phyloP scores from a whole-genome alignment of 1,140 invertebrate genomes.

The Lepidurus packardi region DNA sequence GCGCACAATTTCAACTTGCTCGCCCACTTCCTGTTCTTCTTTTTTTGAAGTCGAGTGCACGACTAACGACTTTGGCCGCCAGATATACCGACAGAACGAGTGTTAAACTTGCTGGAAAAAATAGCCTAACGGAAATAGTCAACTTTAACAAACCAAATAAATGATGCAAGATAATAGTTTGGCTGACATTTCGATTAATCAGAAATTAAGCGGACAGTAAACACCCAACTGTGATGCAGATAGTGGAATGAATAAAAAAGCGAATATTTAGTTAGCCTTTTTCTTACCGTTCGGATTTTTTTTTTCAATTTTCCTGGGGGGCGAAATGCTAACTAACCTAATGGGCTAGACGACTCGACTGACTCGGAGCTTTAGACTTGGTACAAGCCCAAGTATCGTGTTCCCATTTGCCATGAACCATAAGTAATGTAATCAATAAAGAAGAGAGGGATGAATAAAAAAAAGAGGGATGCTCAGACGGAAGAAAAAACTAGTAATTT shows the following conservation, averaged over 20 bases:
- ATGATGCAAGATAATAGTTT: neutral
- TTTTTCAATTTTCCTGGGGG: neutral
- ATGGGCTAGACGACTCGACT: slow-evolving; percentile 14
- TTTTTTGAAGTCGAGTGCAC: neutral
- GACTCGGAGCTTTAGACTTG: slow-evolving; percentile 13
- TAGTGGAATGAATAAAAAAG: neutral
- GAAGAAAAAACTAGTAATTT: neutral
- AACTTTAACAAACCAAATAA: neutral
- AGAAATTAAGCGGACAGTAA: neutral
- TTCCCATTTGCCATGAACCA: slow-evolving; percentile 19
- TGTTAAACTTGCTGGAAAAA: neutral
- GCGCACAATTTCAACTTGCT: neutral
- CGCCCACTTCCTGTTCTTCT: neutral
- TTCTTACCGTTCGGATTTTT: neutral
- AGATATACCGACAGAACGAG: neutral
- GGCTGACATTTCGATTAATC: slow-evolving; percentile 3
- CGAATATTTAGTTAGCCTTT: neutral
- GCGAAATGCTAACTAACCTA: neutral
- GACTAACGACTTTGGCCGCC: neutral
- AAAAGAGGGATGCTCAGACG: neutral
- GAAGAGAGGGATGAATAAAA: neutral
- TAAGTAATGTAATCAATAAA: slow-evolving; percentile 16
- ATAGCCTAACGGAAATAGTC: neutral
- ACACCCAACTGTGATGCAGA: neutral
- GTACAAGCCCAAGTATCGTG: slow-evolving; percentile 12